Percentiles rank a stretch among this genome's conserved stretches.
Evolutionary conservation across 2,797 vertebrate genomes (phyloP).

Genomic region (Microcaecilia unicolor): DNA sequence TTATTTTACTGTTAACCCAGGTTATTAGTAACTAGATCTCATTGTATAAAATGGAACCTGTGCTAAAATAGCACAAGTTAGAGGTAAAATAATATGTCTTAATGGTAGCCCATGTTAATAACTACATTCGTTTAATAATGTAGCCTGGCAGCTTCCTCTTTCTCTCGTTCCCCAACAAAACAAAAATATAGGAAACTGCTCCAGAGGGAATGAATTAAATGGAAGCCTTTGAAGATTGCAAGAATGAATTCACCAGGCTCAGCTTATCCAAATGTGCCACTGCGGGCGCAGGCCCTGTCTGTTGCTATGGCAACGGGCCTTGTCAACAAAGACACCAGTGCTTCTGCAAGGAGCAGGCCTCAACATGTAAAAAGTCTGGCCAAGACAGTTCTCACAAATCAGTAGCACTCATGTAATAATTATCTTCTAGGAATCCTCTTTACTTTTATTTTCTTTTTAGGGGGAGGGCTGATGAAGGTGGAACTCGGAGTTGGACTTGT

Average conservation of each 20-base stretch:
- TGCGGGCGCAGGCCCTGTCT: slow-evolving; percentile 35
- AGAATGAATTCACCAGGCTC: slow-evolving; percentile 53
- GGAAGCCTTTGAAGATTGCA: slow-evolving; percentile 43
- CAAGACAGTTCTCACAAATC: slow-evolving; percentile 50
- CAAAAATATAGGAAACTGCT: slow-evolving; percentile 32
- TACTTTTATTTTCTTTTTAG: too few species aligned
- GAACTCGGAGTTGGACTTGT: too few species aligned
- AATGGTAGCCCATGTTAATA: too few species aligned
- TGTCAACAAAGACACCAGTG: slow-evolving; percentile 47
- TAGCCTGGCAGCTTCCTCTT: too few species aligned
- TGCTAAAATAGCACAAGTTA: too few species aligned
- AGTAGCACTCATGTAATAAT: slow-evolving; percentile 49
- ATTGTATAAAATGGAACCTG: too few species aligned
- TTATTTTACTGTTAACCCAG: too few species aligned
- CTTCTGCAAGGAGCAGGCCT: slow-evolving; percentile 51
- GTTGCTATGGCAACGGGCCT: slow-evolving; percentile 51
- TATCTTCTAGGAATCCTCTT: slow-evolving; percentile 45
- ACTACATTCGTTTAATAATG: too few species aligned
- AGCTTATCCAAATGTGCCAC: slow-evolving; percentile 47
- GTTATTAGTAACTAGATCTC: too few species aligned
- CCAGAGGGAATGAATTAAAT: slow-evolving; percentile 49
- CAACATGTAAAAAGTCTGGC: slow-evolving; percentile 52
- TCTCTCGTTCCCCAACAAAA: too few species aligned
- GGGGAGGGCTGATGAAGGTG: too few species aligned
- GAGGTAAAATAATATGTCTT: too few species aligned